These are phyloP conservation scores for Leucoraja erinaceus DNA, from an alignment of 2,113 vertebrate genomes.

Conservation along the genomic window DNA sequence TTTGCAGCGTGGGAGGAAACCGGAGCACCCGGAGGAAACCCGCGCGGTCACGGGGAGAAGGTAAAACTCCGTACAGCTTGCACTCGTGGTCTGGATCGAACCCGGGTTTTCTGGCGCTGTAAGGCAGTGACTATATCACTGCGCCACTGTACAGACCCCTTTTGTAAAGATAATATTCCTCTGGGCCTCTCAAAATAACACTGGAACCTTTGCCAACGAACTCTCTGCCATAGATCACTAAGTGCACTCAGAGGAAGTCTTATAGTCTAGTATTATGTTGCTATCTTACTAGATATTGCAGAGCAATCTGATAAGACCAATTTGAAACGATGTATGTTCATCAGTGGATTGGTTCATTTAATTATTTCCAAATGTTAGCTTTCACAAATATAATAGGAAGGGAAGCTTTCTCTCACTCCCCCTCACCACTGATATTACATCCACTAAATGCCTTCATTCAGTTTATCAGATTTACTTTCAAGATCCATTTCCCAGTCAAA, in stretches of 20 bases:
- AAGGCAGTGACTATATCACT: too few relatives aligned
- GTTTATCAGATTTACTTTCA: conserved; percentile 23
- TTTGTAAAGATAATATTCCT: neutral
- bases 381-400: conserved; percentile 3
- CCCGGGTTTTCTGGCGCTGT: too few relatives aligned
- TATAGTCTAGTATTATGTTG: neutral
- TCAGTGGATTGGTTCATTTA: conserved; percentile 9
- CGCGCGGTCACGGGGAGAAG: too few relatives aligned
- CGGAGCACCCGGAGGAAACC: too few relatives aligned
- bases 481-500: conserved; percentile 2
- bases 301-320: neutral
- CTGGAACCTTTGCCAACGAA: neutral
- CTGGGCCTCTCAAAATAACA: neutral
- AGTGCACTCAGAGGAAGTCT: neutral
- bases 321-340: conserved; percentile 7
- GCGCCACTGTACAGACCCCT: neutral
- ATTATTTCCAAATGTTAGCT: conserved; percentile 29
- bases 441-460: conserved; percentile 21
- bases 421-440: conserved; percentile 1
- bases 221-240: neutral
- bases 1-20: too few relatives aligned
- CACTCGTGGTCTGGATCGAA: too few relatives aligned
- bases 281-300: neutral
- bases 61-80: too few relatives aligned
- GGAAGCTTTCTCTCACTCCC: neutral